Evolutionary conservation across 2,888 invertebrate species (phyloP), one percentile per base, ranked within the genome.

Genomic region (Drosophila percnosoma): DNA sequence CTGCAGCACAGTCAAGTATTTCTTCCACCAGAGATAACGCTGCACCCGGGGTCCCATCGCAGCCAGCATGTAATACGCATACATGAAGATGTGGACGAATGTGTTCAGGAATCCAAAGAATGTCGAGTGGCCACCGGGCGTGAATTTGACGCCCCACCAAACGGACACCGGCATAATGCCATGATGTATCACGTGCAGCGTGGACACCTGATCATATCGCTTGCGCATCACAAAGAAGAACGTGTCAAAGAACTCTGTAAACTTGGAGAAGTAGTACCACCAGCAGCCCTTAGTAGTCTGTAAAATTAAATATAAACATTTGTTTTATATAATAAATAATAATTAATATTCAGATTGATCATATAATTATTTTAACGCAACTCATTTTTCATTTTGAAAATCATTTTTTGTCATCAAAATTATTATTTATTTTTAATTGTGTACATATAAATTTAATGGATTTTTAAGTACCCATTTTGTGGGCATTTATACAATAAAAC

Each of bases 201-300:
- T 96, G 57, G 98, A 96, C 73, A 98, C 96, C 91, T 99, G 98
- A 92, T 97, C 96, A 92, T 96, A 96, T 93, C 99, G 98, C 94
- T 99, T 99, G 66, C 98, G 95, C 94, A 98, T 94, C 72, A 99
- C 96, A 94, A 99, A 99, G 95, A 99, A 98, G 91, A 98, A 95
- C 64, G 98, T 98, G 92, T 99, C 99, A 81, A 97, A 95, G 92
- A 98, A 97, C 93, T 99, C 99, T 67, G 97, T 96, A 93, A 98
- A 98, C 93, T 99, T 99, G 34, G 98, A 98, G 90, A 98, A 95
- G 93, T 97, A 98, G 91, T 98, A 98, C 97, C 97, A 97, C 98
- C 98, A 98, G 91, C 98, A 97, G 38, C 96, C 97, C 40, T 93
- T 91, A 5, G 96, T 97, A 94, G 97, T 97, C 97, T 97, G 94